Conservation (phyloP, 2,797 vertebrate genomes). For the Clarias laeviceps region DNA sequence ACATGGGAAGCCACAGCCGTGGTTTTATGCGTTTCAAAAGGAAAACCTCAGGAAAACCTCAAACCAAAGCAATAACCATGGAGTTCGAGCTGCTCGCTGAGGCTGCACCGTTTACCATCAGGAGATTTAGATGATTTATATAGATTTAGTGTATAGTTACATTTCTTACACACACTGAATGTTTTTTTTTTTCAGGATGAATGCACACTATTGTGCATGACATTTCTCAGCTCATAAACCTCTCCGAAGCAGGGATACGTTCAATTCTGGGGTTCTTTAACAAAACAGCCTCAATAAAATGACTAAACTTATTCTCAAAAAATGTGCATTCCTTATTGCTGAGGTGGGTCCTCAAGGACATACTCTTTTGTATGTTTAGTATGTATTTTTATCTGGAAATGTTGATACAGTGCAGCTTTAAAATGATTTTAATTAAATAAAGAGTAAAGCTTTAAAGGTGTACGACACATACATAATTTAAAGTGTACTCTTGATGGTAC, state of each 20-base stretch:
- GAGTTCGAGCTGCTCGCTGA: conserved; percentile 40
- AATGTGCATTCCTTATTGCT: not conserved
- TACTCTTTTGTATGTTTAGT: not conserved
- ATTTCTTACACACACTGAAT: not conserved
- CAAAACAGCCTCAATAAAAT: too few species aligned
- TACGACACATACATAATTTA: not conserved
- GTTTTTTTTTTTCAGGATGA: not conserved
- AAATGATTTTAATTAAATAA: not conserved
- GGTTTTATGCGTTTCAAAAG: conserved; percentile 26
- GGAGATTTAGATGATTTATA: not conserved
- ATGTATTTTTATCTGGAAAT: too few species aligned
- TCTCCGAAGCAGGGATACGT: not conserved
- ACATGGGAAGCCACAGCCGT: not conserved
- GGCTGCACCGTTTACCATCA: conserved; percentile 27
- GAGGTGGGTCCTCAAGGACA: not conserved
- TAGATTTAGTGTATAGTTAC: not conserved
- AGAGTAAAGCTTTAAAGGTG: not conserved
- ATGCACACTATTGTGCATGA: conserved; percentile 8
- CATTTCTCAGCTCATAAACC: not conserved
- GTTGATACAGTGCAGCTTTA: not conserved
- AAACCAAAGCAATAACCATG: conserved; percentile 33
- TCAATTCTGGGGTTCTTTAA: not conserved
- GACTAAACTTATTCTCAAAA: not conserved
- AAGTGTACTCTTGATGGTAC: not conserved
- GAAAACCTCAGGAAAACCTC: conserved; percentile 32